Base-by-base conservation (phyloP, 2,888 invertebrate species). In the Rhamnusium bicolor region DNA sequence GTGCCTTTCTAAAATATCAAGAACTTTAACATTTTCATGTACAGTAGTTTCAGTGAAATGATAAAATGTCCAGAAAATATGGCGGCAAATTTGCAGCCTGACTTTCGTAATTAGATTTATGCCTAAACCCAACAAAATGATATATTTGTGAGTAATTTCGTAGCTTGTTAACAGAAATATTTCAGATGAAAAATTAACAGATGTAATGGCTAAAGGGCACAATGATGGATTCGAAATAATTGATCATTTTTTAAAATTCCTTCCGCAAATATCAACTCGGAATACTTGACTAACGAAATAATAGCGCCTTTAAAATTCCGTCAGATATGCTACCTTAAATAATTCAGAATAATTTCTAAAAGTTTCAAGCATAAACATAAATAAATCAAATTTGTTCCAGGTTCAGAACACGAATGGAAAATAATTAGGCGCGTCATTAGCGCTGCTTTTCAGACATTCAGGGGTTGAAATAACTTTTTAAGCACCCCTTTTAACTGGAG, bases 381-480 rank as follows among this genome's bases (percentile, higher is more conserved):
- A 71, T 65, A 32, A 56, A 65, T 58, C 24, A 71, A 71, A 49
- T 49, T 62, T 32, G 40, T 47, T 47, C 14, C 46, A 49, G 40
- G 68, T 14, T 58, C 47, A 24, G 7, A 49, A 12, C 40, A 53
- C 49, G 49, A 65, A 58, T 60, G 65, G 27, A 71, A 65, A 71
- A 65, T 53, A 71, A 65, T 71, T 53, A 65, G 69, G 27, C 56
- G 32, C 16, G 58, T 65, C 65, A 65, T 71, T 71, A 71, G 70
- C 56, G 53, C n/a, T 47, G 53, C 49, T 68, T 47, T 58, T 46
- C 47, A 29, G 58, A 7, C 27, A 29, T 58, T 14, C 60, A 58
- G 27, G 56, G 16, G 58, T 29, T 53, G 29, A 19, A 53, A 56
- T 51, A 69, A 69, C 62, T 63, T 65, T 63, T 21, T 58, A 49